Base-by-base conservation (phyloP, 37 sponge, comb jelly and placozoan genomes). In the Hormiphora californensis region DNA sequence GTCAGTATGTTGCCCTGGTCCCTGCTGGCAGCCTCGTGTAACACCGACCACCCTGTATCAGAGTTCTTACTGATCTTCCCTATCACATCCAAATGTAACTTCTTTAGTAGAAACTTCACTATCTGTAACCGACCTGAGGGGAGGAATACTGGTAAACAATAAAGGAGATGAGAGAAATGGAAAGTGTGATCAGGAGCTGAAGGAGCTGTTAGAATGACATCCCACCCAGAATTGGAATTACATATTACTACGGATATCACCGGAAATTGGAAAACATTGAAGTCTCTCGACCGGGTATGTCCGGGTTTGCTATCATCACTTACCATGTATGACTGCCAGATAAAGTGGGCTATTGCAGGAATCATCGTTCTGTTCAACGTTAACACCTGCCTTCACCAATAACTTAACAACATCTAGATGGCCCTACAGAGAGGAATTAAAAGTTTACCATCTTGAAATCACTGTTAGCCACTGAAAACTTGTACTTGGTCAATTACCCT, bases 21-120 rank as follows among this genome's bases (percentile, higher is more conserved):
- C 15, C 92, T 90, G 86, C 92, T 90, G 25, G 94, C 93, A 40
- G 98, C 94, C 90, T 96, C 98, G 41, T 96, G 98, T 0, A 96
- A 88, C 2, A 94, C 92, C 59, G 93, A 93, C 98, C 98, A 96
- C 0, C 92, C 93, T 2, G 98, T 96, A 25, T 88, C 87, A 25
- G 91, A 54, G 55, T 92, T 94, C 39, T 65, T 65, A 31, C 38
- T 35, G 31, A 65, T 65, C 39, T 39, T 35, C 7, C 38, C 34
- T 5, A 65, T 32, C 11, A 39, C 4, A 35, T 65, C 68, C 35
- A 65, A 25, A 28, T 39, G 31, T 7, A 65, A 39, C 25, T 32
- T 27, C 38, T 65, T 65, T 3, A 65, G 68, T 35, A 65, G 68
- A 39, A 65, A 65, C 38, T 65, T 65, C 34, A 65, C 68, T 31